These are phyloP conservation scores for Dicrostonyx torquatus DNA, from an alignment of 2,797 vertebrate genomes.

Conservation along the genomic window DNA sequence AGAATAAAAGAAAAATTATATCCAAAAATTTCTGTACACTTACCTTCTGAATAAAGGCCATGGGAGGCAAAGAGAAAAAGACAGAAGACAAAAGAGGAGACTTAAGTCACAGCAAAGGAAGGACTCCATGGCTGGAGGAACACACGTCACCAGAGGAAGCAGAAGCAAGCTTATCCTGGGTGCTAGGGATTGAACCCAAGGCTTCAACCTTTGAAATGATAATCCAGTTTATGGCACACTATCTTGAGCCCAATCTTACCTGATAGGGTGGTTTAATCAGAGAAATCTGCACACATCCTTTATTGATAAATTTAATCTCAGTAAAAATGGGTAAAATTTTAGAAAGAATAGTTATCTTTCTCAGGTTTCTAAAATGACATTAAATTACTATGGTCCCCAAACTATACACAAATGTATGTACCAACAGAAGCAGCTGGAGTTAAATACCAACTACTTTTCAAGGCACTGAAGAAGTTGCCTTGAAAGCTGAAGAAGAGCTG, in stretches of 20 bases:
- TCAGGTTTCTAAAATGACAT: constrained; percentile 14
- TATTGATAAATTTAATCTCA: constrained; percentile 47
- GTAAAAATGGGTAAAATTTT: neutral
- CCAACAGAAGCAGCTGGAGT: neutral
- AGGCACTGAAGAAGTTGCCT: neutral
- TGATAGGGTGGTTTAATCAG: constrained; percentile 12
- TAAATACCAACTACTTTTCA: constrained; percentile 8
- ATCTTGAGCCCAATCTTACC: neutral
- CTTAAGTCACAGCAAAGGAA: constrained; percentile 74
- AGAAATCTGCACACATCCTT: neutral
- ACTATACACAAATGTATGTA: neutral
- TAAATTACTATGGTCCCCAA: constrained; percentile 3
- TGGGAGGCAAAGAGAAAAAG: constrained; percentile 91
- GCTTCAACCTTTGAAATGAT: neutral
- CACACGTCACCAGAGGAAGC: neutral
- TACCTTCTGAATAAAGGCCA: constrained; percentile 98
- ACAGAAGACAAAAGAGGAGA: constrained; percentile 88
- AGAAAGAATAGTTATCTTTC: neutral
- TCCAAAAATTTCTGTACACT: constrained; percentile 81
- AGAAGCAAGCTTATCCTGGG: neutral
- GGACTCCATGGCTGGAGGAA: constrained; percentile 31
- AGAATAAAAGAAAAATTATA: constrained; percentile 42
- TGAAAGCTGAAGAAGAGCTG: neutral
- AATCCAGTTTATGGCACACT: neutral
- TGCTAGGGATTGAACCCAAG: neutral